Base-by-base conservation (phyloP, 2,888 invertebrate genomes). In the Chromoteleia sp. region DNA sequence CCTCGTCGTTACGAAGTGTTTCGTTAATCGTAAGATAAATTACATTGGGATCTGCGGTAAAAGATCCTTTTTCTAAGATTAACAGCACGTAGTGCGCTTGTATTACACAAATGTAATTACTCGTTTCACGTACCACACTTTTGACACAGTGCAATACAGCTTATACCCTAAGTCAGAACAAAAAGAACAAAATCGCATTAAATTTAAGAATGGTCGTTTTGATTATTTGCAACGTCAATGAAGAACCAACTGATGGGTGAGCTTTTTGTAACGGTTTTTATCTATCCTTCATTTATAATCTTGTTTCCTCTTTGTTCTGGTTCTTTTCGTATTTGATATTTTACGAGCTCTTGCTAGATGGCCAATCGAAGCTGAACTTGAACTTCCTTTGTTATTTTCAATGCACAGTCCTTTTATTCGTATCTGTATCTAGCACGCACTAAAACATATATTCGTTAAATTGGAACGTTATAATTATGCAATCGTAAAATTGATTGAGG, bases 351-450 rank as follows among this genome's bases (percentile, higher is more conserved):
- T 59, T 67, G 14, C 33, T 67, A 15, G 14, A 74, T 68, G 68
- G 36, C 63, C 41, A 52, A 45, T 65, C 21, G 25, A 25, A 61
- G n/a, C 29, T 48, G n/a, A 29, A 45, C 1, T 50, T 71, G 67
- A 71, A 68, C 63, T 61, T 81, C 54, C 45, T 65, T 71, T 12
- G 48, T 50, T n/a, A 50, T 14, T 43, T 67, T 19, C 15, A 39
- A 1, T 30, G 65, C 10, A 1, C 14, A 33, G 12, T 41, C 41
- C 17, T 48, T 71, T 83, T 86, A 91, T 81, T 89, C 86, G 85
- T 91, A 91, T 84, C 88, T 90, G 87, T 88, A 87, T 78, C 88
- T 88, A 75, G 93, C 93, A 87, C 94, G 92, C 93, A 94, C 94
- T 94, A 89, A 29, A 93, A 93, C 63, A 81, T 83, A 80, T 83